These are phyloP conservation scores for Luidia sarsii DNA, from an alignment of 53 echinoderm and acorn worm genomes.

Conservation along the genomic window DNA sequence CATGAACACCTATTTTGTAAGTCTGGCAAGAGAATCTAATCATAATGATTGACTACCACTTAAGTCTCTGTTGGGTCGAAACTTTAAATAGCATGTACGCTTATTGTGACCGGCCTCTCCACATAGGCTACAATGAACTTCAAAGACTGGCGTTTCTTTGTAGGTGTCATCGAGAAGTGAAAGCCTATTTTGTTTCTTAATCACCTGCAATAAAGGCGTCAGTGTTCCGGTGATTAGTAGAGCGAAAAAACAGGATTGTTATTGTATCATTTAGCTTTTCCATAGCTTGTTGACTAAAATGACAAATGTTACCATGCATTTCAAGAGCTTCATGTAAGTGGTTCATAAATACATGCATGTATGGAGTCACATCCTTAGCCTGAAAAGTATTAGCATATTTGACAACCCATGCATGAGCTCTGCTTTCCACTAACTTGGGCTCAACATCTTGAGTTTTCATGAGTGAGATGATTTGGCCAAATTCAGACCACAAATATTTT, in stretches of 20 bases:
- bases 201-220: conserved; percentile 43
- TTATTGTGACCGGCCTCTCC: conserved; percentile 10
- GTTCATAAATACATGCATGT: conserved; percentile 50
- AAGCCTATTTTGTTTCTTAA: conserved; percentile 35
- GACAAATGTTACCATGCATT: conserved; percentile 29
- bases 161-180: conserved; percentile 22
- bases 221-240: conserved; percentile 32
- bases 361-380: conserved; percentile 50
- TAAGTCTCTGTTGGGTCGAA: too few relatives aligned
- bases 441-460: conserved; percentile 8
- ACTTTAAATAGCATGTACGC: conserved; percentile 5
- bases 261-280: conserved; percentile 54
- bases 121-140: conserved; percentile 30
- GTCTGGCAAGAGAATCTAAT: too few relatives aligned
- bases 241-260: conserved; percentile 19
- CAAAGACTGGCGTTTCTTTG: not conserved
- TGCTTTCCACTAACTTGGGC: conserved; percentile 2
- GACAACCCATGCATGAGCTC: conserved; percentile 42
- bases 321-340: conserved; percentile 34
- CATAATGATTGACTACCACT: too few relatives aligned
- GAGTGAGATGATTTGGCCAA: not conserved
- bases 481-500: not conserved
- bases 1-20: too few relatives aligned
- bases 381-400: conserved; percentile 18
- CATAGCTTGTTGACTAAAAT: conserved; percentile 56